phyloP scores from a whole-genome alignment of 2,113 vertebrate genomes.

The Chaetorhynchus papuensis region DNA sequence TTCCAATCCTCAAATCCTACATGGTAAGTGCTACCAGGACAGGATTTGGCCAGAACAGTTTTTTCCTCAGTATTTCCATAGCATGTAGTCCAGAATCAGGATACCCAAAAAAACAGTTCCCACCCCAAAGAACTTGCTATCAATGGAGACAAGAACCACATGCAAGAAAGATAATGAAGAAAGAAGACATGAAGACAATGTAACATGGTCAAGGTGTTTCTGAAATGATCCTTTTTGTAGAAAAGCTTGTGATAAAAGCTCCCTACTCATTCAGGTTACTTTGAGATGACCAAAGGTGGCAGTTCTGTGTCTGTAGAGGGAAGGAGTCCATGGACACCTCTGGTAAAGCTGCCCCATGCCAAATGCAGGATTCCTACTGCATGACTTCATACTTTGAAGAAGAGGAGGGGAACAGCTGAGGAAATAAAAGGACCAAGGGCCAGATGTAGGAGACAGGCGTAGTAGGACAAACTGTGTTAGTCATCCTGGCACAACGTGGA shows the following conservation, averaged over 20 bases:
- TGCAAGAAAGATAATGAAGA: neutral
- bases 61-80: neutral
- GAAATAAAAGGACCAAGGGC: neutral
- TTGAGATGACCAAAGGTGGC: neutral
- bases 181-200: neutral
- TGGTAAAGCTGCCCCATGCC: neutral
- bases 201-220: neutral
- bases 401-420: neutral
- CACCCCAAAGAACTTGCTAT: neutral
- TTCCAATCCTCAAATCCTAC: neutral
- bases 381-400: neutral
- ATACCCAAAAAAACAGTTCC: neutral
- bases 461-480: neutral
- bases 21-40: neutral
- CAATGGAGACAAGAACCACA: neutral
- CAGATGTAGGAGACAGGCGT: fast-evolving
- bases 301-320: neutral
- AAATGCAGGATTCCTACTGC: neutral
- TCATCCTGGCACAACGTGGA: neutral
- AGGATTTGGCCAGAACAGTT: neutral
- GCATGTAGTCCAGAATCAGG: neutral
- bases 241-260: neutral
- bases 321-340: neutral
- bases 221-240: neutral
- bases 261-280: neutral